These are phyloP conservation scores for Ophioninae sp. DNA, from an alignment of 2,888 invertebrate genomes.

Conservation along the genomic window DNA sequence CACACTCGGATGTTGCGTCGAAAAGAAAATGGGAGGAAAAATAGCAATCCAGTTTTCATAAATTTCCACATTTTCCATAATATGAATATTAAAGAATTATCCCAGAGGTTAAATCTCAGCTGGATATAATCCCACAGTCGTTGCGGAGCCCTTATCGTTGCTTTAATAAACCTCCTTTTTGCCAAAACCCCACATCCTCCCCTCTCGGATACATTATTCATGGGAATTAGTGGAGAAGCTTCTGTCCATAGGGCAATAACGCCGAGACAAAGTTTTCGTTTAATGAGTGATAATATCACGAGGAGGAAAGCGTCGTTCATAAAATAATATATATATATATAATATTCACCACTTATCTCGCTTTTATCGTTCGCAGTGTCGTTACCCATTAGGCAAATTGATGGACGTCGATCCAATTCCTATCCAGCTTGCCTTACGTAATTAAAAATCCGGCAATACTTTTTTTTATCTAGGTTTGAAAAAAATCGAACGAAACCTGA, in stretches of 20 bases:
- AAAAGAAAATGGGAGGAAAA: too few relatives aligned
- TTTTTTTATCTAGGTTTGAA: not conserved
- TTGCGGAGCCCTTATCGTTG: conserved; percentile 38
- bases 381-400: conserved; percentile 1
- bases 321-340: conserved; percentile 3
- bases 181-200: too few relatives aligned
- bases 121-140: conserved; percentile 34
- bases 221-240: conserved; percentile 53
- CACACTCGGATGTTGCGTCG: conserved; percentile 27
- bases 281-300: conserved; percentile 39
- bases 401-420: not conserved
- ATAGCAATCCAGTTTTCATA: conserved; percentile 54
- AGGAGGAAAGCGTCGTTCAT: not conserved
- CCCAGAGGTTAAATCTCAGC: conserved; percentile 52
- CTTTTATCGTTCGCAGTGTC: not conserved
- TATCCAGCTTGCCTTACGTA: not conserved
- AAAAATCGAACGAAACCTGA: too few relatives aligned
- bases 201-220: conserved; percentile 55
- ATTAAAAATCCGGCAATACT: not conserved
- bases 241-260: conserved; percentile 48
- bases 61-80: conserved; percentile 55
- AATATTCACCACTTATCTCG: not conserved
- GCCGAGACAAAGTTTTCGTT: conserved; percentile 23
- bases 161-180: conserved; percentile 53
- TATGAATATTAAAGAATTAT: conserved; percentile 61